Percentiles rank a stretch among this genome's conserved stretches.
These are phyloP conservation scores for Vulpes ferrilata DNA, from an alignment of 2,113 vertebrate genomes.

Conservation along the genomic window DNA sequence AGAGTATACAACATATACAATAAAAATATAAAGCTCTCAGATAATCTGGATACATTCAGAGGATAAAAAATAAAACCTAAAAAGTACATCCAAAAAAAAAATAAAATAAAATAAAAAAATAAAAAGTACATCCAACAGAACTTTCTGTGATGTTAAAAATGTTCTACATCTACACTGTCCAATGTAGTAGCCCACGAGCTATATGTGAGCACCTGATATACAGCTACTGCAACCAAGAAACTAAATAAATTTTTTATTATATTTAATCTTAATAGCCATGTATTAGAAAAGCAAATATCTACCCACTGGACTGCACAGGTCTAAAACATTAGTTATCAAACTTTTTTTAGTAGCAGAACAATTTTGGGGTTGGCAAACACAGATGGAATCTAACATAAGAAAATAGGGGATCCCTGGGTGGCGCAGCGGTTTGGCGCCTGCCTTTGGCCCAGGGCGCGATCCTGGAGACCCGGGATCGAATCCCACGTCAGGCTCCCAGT, in stretches of 20 bases:
- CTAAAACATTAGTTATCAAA: neutral
- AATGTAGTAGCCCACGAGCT: neutral
- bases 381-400: neutral
- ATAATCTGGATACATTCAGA: neutral
- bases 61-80: neutral
- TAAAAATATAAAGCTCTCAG: conserved; percentile 44
- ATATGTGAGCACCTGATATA: neutral
- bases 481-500: too few relatives aligned
- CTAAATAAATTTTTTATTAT: neutral
- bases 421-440: too few relatives aligned
- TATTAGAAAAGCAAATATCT: neutral
- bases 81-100: neutral
- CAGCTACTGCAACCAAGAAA: neutral
- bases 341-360: neutral
- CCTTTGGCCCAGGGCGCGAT: too few relatives aligned
- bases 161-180: neutral
- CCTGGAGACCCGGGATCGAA: too few relatives aligned
- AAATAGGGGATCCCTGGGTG: too few relatives aligned
- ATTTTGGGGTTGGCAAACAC: conserved; percentile 8
- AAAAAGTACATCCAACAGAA: neutral
- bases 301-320: neutral
- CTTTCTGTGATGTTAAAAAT: neutral
- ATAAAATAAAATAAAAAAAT: too few relatives aligned
- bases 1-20: neutral
- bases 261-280: neutral